Percentiles rank a stretch among this genome's conserved stretches.
Conservation (phyloP, 2,888 invertebrate species). For the Iphiclides podalirius region DNA sequence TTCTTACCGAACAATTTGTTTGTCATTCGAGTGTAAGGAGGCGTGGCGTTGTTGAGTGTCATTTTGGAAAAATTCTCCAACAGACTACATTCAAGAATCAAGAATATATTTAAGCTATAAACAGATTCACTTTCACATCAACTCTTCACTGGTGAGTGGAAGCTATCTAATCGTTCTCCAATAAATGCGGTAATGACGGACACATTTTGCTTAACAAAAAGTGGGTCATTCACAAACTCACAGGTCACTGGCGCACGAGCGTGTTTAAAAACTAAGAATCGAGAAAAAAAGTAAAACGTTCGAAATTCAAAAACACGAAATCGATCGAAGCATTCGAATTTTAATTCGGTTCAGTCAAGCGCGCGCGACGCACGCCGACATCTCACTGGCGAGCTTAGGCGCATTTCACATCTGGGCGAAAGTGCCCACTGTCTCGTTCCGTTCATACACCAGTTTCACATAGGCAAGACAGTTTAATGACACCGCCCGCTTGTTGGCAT, state of each 20-base stretch:
- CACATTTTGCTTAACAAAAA: slow-evolving; percentile 31
- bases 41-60: slow-evolving; percentile 57
- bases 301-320: slow-evolving; percentile 26
- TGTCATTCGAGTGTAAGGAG: slow-evolving; percentile 57
- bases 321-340: slow-evolving; percentile 25
- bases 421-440: slow-evolving; percentile 43
- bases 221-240: slow-evolving; percentile 28
- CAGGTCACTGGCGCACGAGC: slow-evolving; percentile 5
- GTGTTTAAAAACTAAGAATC: neutral
- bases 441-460: slow-evolving; percentile 38
- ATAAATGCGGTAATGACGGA: slow-evolving; percentile 26
- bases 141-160: slow-evolving; percentile 16
- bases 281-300: slow-evolving; percentile 18
- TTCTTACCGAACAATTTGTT: slow-evolving; percentile 69
- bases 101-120: slow-evolving; percentile 19
- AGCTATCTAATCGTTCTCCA: slow-evolving; percentile 22
- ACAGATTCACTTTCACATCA: slow-evolving; percentile 7
- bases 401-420: slow-evolving; percentile 61
- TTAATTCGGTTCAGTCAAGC: slow-evolving; percentile 38
- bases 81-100: slow-evolving; percentile 21
- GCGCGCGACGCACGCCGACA: slow-evolving; percentile 45
- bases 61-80: slow-evolving; percentile 37
- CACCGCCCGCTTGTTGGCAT: slow-evolving; percentile 32
- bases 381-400: slow-evolving; percentile 59
- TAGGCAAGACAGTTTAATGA: slow-evolving; percentile 38